Evolutionary conservation across 2,113 vertebrate genomes (phyloP).

Genomic region (Elachura formosa): DNA sequence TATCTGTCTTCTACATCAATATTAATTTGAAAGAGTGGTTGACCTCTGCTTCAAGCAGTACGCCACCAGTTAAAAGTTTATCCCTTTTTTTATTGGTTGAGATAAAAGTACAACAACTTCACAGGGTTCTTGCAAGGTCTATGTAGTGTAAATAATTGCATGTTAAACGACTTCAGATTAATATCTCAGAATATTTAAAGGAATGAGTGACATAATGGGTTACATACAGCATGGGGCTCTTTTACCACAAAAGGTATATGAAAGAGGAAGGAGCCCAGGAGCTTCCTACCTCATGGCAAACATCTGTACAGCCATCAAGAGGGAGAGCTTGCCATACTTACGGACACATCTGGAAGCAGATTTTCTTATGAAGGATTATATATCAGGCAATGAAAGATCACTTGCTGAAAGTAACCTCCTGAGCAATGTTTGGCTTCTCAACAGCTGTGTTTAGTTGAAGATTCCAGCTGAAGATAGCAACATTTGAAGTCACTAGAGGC

Average conservation of each 20-base stretch:
- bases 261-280: not conserved
- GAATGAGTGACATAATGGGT: not conserved
- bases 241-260: not conserved
- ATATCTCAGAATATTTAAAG: not conserved
- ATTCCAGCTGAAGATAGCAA: slow-evolving; percentile 33
- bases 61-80: not conserved
- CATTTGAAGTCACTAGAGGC: not conserved
- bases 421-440: not conserved
- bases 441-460: slow-evolving; percentile 19
- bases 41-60: not conserved
- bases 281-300: not conserved
- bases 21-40: not conserved
- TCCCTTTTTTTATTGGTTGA: not conserved
- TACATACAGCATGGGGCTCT: not conserved
- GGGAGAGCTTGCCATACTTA: not conserved
- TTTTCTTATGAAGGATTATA: not conserved
- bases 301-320: not conserved
- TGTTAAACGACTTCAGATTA: not conserved
- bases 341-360: not conserved
- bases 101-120: not conserved
- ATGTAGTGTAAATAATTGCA: not conserved
- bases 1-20: not conserved
- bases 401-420: slow-evolving; percentile 16
- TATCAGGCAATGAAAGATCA: not conserved
- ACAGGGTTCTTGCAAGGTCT: not conserved